Evolutionary conservation across 2,888 invertebrate species (phyloP).

Genomic region (Sarcophaga carnaria): DNA sequence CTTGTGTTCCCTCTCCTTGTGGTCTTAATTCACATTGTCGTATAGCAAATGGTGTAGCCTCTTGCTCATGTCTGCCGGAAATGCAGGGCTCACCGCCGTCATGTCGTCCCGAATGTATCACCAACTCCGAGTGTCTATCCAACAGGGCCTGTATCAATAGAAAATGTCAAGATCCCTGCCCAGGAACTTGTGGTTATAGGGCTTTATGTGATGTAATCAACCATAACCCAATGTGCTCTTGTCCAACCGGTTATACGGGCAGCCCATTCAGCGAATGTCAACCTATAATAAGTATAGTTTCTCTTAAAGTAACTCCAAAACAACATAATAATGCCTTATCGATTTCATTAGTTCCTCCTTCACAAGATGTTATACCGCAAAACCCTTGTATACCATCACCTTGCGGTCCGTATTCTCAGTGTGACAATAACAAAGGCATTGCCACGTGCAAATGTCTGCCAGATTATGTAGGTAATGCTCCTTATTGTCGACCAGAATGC

Average conservation of each 20-base stretch:
- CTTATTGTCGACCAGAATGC: slow-evolving; percentile 89
- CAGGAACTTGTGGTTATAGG: slow-evolving; percentile 87
- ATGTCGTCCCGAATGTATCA: slow-evolving; percentile 88
- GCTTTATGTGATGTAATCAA: slow-evolving; percentile 87
- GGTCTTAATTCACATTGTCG: slow-evolving; percentile 87
- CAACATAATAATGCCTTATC: slow-evolving; percentile 10
- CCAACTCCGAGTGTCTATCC: slow-evolving; percentile 86
- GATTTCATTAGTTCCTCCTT: slow-evolving; percentile 70
- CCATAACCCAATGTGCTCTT: slow-evolving; percentile 88
- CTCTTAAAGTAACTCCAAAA: neutral
- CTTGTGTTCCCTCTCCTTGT: slow-evolving; percentile 88
- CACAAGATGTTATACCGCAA: slow-evolving; percentile 71
- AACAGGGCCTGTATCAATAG: slow-evolving; percentile 87
- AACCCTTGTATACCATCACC: slow-evolving; percentile 84
- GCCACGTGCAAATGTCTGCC: slow-evolving; percentile 88
- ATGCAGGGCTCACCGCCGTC: slow-evolving; percentile 87
- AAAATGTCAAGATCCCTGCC: slow-evolving; percentile 89
- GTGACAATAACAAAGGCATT: slow-evolving; percentile 85
- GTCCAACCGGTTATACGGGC: slow-evolving; percentile 85
- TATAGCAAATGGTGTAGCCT: slow-evolving; percentile 84
- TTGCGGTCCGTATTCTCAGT: slow-evolving; percentile 89
- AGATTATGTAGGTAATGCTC: slow-evolving; percentile 87
- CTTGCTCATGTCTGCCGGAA: slow-evolving; percentile 85
- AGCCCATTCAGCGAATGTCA: slow-evolving; percentile 86
- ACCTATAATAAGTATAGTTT: slow-evolving; percentile 72